Evolutionary conservation across 1,140 invertebrate genomes (phyloP).

Genomic region (Ips nitidus): DNA sequence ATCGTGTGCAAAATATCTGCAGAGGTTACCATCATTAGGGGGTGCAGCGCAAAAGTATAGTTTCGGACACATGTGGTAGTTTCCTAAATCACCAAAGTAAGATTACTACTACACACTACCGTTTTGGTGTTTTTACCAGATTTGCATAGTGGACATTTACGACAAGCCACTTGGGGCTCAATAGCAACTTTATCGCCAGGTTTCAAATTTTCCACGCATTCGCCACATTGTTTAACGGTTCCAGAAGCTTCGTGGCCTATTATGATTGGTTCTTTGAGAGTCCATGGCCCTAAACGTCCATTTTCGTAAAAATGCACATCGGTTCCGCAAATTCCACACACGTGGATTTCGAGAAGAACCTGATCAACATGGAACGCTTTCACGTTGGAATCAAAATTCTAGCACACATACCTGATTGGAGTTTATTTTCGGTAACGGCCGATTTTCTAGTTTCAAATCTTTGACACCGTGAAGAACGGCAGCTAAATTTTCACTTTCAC

Average conservation of each 20-base stretch:
- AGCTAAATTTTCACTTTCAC: slow-evolving; percentile 11
- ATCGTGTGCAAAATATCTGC: slow-evolving; percentile 80
- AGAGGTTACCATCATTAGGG: slow-evolving; percentile 80
- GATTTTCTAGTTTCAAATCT: slow-evolving; percentile 10
- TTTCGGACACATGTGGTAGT: slow-evolving; percentile 84
- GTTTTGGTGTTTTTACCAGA: slow-evolving; percentile 21
- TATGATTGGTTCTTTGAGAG: slow-evolving; percentile 80
- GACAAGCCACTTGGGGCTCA: slow-evolving; percentile 87
- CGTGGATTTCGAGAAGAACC: slow-evolving; percentile 81
- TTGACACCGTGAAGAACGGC: slow-evolving; percentile 7
- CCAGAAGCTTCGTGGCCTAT: slow-evolving; percentile 56
- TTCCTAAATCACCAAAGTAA: slow-evolving; percentile 35
- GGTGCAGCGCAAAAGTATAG: slow-evolving; percentile 88
- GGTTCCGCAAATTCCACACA: slow-evolving; percentile 92
- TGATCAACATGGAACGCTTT: slow-evolving; percentile 56
- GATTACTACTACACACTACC: background rate
- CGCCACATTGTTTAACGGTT: slow-evolving; percentile 52
- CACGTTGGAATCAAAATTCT: background rate
- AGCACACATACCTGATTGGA: slow-evolving; percentile 58
- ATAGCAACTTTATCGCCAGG: slow-evolving; percentile 79
- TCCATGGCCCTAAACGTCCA: slow-evolving; percentile 80
- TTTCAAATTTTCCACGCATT: slow-evolving; percentile 28
- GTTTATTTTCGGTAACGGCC: slow-evolving; percentile 8
- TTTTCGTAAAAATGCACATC: slow-evolving; percentile 86
- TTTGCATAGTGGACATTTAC: slow-evolving; percentile 83